Evolutionary conservation across 1,140 invertebrate genomes (phyloP), one percentile per base, ranked within the genome.

Genomic region (Drosophila miranda): DNA sequence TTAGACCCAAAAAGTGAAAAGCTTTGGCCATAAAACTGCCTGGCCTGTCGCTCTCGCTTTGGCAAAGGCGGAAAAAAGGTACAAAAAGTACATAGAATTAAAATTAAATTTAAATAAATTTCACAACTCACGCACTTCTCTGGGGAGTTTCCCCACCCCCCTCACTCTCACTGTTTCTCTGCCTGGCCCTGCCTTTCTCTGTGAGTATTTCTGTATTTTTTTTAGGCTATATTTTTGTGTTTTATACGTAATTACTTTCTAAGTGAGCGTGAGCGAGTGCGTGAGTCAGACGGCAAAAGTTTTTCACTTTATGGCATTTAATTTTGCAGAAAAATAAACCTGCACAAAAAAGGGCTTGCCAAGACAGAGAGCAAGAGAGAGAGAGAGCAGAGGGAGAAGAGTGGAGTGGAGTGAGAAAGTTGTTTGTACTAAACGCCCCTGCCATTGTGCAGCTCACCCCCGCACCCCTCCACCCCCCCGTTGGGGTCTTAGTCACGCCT

Each of bases 31-130:
- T 83, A 68, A 84, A 68, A 79, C 43, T 26, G 50, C 16, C 21
- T 42, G 23, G 9, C 2, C 34, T 38, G 9, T 13, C 9, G 11
- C 8, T 34, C 28, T 30, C 28, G 7, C 7, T 30, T 4, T 6
- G 4, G 0, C 23, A 4, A 9, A 30, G 23, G 19, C 2, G 14
- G 19, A 21, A 34, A 49, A 48, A 19, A 55, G 42, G 26, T 34
- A 48, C 42, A 52, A 73, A 70, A 86, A 59, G 70, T 70, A 72
- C 71, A 78, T 64, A 74, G 81, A 81, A 78, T 81, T 75, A 73
- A 84, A 86, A 84, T 84, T 77, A 81, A 86, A 87, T 87, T 87
- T 86, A 81, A 86, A 87, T 87, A 87, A 86, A 81, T 86, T 87
- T 75, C 69, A 75, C 77, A 75, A 70, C 41, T 56, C 81, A 84